Evolutionary conservation across 2,797 vertebrate species (phyloP), one percentile per base, ranked within the genome.

Genomic region (Microcaecilia unicolor): DNA sequence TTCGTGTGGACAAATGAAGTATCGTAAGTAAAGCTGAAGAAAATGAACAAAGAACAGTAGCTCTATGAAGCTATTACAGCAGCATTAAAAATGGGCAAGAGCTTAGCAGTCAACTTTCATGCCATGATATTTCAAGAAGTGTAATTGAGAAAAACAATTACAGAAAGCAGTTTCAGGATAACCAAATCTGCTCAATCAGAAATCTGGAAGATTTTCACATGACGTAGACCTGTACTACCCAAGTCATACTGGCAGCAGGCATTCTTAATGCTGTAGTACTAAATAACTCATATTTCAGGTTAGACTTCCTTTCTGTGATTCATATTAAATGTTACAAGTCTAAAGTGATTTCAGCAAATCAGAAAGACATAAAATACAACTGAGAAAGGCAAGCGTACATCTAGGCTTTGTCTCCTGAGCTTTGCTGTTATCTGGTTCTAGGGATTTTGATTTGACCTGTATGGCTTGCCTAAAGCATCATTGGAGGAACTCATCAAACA

Each of bases 281-380:
- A 58, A 59, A 54, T 57, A 26, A 31, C 21, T 54, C 50, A 5
- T 25, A 20, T 27, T 53, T 55, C 31, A 18, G 27, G 24, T 6
- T 12, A 11, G 15, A 22, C 9, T 35, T 11, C n/a, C 15, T 12
- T n/a, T 22, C 21, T 48, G 48, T 22, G 9, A 44, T 48, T 56
- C 26, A 10, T 35, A 51, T 18, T 37, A 55, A 47, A 19, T 54
- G 8, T n/a, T 37, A 32, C 6, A 23, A 22, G 12, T 37, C 56
- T 50, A 17, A 51, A 31, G 14, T 10, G 43, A 39, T 51, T 45
- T 50, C 43, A 51, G 48, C 41, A 34, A 49, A 46, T 22, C 43
- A 34, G 22, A 51, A 22, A 36, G 23, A 15, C 38, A 12, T 35
- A 44, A 31, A 51, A 58, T 54, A 54, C 34, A 4, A 11, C 19